A percentile compares a stretch with the other conserved stretches of the same genome.
These are phyloP conservation scores for Ectropis crepuscularia DNA, from an alignment of 2,888 invertebrate genomes.

Conservation along the genomic window DNA sequence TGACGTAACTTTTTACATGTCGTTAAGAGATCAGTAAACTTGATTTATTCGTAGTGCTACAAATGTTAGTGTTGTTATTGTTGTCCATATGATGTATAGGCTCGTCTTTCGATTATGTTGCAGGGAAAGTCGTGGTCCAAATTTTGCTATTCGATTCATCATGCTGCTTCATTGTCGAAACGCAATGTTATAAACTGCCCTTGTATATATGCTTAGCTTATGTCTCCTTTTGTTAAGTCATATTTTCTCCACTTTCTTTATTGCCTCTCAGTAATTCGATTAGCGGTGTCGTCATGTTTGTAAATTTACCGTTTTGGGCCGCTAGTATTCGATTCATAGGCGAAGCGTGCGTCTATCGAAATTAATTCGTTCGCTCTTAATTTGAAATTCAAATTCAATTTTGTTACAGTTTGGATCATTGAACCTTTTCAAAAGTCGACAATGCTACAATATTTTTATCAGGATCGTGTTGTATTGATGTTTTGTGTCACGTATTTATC, in stretches of 20 bases:
- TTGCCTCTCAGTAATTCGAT: constrained; percentile 58
- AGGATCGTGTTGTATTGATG: constrained; percentile 4
- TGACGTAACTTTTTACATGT: constrained; percentile 64
- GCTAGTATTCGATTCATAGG: constrained; percentile 49
- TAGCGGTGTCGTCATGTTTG: constrained; percentile 59
- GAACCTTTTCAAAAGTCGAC: constrained; percentile 27
- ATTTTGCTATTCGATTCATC: constrained; percentile 17
- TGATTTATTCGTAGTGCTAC: constrained; percentile 61
- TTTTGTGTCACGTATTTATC: constrained; percentile 27
- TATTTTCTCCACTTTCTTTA: constrained; percentile 18
- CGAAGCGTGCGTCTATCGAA: constrained; percentile 56
- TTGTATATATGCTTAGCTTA: constrained; percentile 2
- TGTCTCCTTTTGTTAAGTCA: constrained; percentile 6
- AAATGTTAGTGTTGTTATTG: constrained; percentile 57
- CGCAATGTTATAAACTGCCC: constrained; percentile 1
- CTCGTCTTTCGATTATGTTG: constrained; percentile 26
- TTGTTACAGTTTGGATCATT: constrained; percentile 35
- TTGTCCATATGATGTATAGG: constrained; percentile 46
- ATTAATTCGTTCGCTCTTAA: constrained; percentile 45
- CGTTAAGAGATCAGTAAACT: constrained; percentile 57
- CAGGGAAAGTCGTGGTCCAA: constrained; percentile 33
- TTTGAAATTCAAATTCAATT: constrained; percentile 39
- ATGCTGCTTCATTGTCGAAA: background rate
- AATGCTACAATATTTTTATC: constrained; percentile 9
- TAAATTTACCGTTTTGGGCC: constrained; percentile 51